These are phyloP conservation scores for Indicator indicator DNA, from an alignment of 2,113 vertebrate genomes.

Conservation along the genomic window DNA sequence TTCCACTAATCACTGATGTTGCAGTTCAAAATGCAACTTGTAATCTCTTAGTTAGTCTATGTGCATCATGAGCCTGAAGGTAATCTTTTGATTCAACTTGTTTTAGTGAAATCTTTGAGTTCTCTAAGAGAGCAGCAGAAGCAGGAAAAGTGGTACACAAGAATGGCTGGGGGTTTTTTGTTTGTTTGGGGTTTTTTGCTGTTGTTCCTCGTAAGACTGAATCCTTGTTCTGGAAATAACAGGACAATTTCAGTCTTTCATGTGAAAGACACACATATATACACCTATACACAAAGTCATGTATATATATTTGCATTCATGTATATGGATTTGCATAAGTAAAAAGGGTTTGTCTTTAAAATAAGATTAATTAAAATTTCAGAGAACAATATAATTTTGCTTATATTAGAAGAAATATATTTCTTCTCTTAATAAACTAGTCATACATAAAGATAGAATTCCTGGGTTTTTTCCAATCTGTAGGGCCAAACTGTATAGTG, in stretches of 20 bases:
- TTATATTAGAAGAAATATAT: background rate
- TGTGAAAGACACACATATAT: background rate
- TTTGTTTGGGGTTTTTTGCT: background rate
- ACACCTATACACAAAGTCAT: background rate
- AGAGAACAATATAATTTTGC: background rate
- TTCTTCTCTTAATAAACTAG: background rate
- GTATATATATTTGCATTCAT: rapidly evolving
- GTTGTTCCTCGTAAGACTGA: background rate
- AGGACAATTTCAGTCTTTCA: background rate
- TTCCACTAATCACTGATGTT: background rate
- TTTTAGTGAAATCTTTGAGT: no score
- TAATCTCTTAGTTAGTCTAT: background rate
- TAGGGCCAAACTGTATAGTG: background rate
- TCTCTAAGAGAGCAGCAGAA: background rate
- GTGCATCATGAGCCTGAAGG: background rate
- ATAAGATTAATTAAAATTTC: background rate
- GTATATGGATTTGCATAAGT: background rate
- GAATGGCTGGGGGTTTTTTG: background rate
- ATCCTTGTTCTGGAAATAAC: background rate
- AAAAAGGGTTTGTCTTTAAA: background rate
- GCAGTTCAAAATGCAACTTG: background rate
- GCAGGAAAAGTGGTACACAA: background rate
- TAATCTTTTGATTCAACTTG: background rate
- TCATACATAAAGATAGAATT: background rate
- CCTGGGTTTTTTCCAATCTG: background rate